A percentile compares a stretch with the other conserved stretches of the same genome.
Evolutionary conservation across 2,888 invertebrate genomes (phyloP).

Genomic region (Monochamus alternatus): DNA sequence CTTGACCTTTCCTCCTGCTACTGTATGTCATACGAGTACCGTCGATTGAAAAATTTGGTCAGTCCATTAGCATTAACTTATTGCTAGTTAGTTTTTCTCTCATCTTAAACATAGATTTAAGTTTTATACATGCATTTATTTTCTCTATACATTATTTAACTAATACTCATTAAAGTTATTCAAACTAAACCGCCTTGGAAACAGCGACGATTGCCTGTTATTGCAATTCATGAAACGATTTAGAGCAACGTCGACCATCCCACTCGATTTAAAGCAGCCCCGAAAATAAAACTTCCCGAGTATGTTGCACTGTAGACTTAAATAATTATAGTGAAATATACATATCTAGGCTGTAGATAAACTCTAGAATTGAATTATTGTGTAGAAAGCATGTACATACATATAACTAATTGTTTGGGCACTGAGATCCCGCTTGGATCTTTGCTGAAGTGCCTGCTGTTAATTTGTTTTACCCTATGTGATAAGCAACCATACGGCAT

Average conservation of each 20-base stretch:
- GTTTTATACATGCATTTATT: no score
- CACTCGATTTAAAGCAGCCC: slow-evolving; percentile 48
- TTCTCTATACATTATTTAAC: no score
- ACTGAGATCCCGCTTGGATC: slow-evolving; percentile 62
- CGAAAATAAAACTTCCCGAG: slow-evolving; percentile 64
- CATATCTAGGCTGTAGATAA: slow-evolving; percentile 67
- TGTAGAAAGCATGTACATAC: slow-evolving; percentile 64
- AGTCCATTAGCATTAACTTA: no score
- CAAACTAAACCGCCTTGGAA: no score
- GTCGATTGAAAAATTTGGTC: no score
- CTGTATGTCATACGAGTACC: no score
- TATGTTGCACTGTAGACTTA: slow-evolving; percentile 64
- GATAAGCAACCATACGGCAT: slow-evolving; percentile 58
- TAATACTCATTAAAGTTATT: no score
- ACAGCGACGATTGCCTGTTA: no score
- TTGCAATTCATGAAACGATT: background rate
- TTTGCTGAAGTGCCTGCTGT: slow-evolving; percentile 67
- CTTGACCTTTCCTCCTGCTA: no score
- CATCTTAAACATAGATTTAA: no score
- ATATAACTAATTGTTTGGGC: slow-evolving; percentile 65
- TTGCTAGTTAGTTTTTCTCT: no score
- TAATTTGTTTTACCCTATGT: slow-evolving; percentile 68
- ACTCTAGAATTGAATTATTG: slow-evolving; percentile 54
- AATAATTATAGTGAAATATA: slow-evolving; percentile 63
- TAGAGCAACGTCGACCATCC: background rate